Percentiles rank a stretch among this genome's conserved stretches.
Evolutionary conservation across 2,888 invertebrate genomes (phyloP).

Genomic region (Hyalella azteca): DNA sequence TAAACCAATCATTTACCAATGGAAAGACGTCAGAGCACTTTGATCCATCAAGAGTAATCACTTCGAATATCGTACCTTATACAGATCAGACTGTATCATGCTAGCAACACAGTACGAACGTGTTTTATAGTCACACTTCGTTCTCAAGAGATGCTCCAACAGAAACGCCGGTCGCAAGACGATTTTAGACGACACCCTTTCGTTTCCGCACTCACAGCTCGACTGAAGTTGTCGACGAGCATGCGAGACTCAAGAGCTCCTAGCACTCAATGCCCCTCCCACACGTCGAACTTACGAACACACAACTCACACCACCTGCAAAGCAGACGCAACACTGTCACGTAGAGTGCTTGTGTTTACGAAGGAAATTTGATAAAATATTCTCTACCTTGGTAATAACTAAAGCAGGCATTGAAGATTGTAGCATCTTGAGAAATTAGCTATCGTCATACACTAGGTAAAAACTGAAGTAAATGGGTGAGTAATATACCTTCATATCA

Average conservation of each 20-base stretch:
- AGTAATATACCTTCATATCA: no score
- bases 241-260: conserved; percentile 5
- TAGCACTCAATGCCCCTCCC: conserved; percentile 14
- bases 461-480: no score
- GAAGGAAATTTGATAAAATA: no score
- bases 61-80: neutral
- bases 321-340: neutral
- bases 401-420: no score
- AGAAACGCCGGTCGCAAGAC: neutral
- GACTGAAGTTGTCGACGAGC: conserved; percentile 20
- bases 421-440: no score
- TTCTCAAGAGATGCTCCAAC: neutral
- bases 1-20: no score
- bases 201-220: neutral
- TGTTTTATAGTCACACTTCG: neutral
- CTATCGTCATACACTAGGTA: no score
- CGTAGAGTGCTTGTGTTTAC: neutral
- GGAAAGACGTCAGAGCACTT: no score
- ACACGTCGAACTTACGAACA: neutral
- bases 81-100: neutral
- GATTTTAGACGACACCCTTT: neutral
- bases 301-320: conserved; percentile 14
- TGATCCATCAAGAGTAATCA: neutral
- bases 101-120: conserved; percentile 21
- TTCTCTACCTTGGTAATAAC: no score